Evolutionary conservation across 2,888 invertebrate genomes (phyloP), one percentile per base, ranked within the genome.

Genomic region (Perizoma affinitatum): DNA sequence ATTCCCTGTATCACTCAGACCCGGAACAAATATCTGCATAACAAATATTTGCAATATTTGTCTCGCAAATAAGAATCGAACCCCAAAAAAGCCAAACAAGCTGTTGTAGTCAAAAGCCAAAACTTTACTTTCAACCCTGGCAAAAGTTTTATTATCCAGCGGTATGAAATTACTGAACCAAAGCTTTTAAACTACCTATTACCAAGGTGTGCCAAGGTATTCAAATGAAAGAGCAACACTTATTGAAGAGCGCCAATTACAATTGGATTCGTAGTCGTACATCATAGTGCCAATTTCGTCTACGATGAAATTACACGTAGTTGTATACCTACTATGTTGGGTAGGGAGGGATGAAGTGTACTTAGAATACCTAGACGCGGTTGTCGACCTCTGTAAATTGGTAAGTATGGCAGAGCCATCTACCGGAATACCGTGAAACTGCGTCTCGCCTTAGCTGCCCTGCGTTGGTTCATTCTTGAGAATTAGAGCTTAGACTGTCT

Each of bases 251-350:
- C 40, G 42, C 53, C 54, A 57, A 61, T 53, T 50, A 53, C 40
- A 57, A 54, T 50, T 57, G 42, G 49, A 48, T 50, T 57, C 45
- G 57, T 54, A 22, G 22, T 22, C 22, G 22, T 46, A n/a, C 57
- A 46, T 43, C 54, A 54, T 49, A 53, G 53, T 57, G 42, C 61
- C 54, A 57, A 61, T 61, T 56, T 49, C 38, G 42, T 50, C 50
- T 54, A 46, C 42, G 45, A 57, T 43, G 45, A 57, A 53, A 50
- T 57, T 57, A 54, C 41, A 34, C 35, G 44, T 46, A 46, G 7
- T 4, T 38, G 38, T 38, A 38, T 50, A 54, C 35, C 5, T 50
- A 46, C 49, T 40, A 36, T 11, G 10, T 44, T 10, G n/a, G 11
- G 11, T 50, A 45, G 46, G 9, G n/a, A 8, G 9, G 9, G 34